Base-by-base conservation (phyloP, 1,140 invertebrate species). In the Tetragonula clypearis region DNA sequence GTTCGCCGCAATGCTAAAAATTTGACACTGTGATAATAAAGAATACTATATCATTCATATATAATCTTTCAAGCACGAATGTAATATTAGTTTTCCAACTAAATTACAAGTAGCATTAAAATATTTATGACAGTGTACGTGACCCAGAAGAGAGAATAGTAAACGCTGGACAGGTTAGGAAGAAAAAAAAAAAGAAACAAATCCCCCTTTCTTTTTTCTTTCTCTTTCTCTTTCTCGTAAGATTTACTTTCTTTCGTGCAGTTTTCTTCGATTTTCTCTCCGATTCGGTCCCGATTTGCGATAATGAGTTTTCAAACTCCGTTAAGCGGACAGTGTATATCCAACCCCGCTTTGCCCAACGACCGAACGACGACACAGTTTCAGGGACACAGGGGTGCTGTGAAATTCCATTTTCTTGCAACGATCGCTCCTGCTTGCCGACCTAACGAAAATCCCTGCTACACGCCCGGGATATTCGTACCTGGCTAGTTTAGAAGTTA, bases 261-360 rank as follows among this genome's bases (percentile, higher is more conserved):
- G n/a, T 60, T 76, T n/a, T 8, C 30, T 56, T 58, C 53, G 12
- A 11, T 55, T 35, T 17, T 76, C 9, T 0, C 56, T 12, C 6
- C 76, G 76, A 62, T 84, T 79, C 68, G 11, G n/a, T 21, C 26
- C 26, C 82, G 82, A 73, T 79, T 79, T 56, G 68, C 58, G 82
- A 84, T 84, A 84, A 84, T 79, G 82, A 79, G 76, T 69, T 79
- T 73, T 58, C 58, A 73, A 79, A 84, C 76, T 84, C 58, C 71
- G 72, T 84, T 79, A 71, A 84, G 55, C 66, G 74, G 41, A 68
- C 53, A 4, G 55, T 53, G 26, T 77, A 69, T 69, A 83, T 71
- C 58, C 41, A 53, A 9, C 41, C 41, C 19, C 15, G n/a, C n/a
- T 41, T 30, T 41, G 11, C 41, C 11, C 4, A 26, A 49, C 23